phyloP scores from a whole-genome alignment of 1,140 invertebrate genomes.

The Trinorchestia longiramus region DNA sequence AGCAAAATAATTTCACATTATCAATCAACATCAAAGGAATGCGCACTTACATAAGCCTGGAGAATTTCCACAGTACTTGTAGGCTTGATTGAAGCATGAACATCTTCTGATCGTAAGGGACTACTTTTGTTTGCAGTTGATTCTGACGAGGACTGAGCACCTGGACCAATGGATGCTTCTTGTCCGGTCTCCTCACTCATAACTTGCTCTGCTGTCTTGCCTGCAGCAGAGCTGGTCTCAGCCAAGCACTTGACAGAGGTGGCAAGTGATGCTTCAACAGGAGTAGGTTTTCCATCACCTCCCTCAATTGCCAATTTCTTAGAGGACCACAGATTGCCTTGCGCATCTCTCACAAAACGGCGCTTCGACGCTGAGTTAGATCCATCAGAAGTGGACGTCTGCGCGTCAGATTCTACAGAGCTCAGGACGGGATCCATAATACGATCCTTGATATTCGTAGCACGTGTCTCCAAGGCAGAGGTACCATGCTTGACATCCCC shows the following conservation, averaged over 20 bases:
- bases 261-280: not conserved
- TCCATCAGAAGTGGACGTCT: not conserved
- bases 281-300: not conserved
- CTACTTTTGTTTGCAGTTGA: not conserved
- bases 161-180: not conserved
- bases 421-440: not conserved
- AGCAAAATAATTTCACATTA: not conserved
- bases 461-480: not conserved
- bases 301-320: not conserved
- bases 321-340: not conserved
- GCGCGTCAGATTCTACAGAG: not conserved
- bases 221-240: not conserved
- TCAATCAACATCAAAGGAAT: not conserved
- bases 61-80: not conserved
- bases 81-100: not conserved
- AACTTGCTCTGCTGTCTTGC: not conserved
- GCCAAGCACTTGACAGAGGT: not conserved
- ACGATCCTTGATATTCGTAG: not conserved
- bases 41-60: constrained; percentile 18
- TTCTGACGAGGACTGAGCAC: not conserved
- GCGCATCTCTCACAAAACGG: not conserved
- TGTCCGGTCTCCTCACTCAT: not conserved
- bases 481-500: too few relatives aligned
- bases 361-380: not conserved
- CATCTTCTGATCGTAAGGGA: not conserved